phyloP scores from a whole-genome alignment of 2,888 invertebrate genomes.

The Steromphala cineraria region DNA sequence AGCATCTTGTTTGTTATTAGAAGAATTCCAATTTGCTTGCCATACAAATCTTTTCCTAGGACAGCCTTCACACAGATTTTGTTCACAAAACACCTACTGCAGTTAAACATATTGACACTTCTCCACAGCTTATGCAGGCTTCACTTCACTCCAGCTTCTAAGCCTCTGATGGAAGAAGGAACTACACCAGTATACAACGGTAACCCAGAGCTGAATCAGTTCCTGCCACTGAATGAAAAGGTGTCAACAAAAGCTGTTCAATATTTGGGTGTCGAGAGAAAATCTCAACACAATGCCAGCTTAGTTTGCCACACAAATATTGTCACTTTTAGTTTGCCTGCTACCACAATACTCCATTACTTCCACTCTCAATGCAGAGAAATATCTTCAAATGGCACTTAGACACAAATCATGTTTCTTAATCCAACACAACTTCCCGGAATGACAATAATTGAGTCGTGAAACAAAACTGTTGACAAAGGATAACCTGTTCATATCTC shows the following conservation, averaged over 20 bases:
- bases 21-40: too few species aligned
- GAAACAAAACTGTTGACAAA: too few species aligned
- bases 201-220: background rate
- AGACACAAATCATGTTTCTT: too few species aligned
- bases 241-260: background rate
- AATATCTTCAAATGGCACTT: background rate
- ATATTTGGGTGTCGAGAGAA: background rate
- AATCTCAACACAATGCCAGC: slow-evolving; percentile 1
- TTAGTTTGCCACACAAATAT: slow-evolving; percentile 6
- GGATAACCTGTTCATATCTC: too few species aligned
- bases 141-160: background rate
- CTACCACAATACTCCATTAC: background rate
- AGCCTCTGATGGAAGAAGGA: background rate
- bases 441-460: too few species aligned
- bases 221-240: background rate
- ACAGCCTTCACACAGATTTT: too few species aligned
- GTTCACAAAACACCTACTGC: too few species aligned
- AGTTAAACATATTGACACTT: too few species aligned
- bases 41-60: too few species aligned
- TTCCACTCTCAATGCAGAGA: background rate
- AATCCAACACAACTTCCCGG: too few species aligned
- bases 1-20: too few species aligned
- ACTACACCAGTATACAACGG: background rate
- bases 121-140: background rate
- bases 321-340: background rate